Evolutionary conservation across 2,797 vertebrate genomes (phyloP).

Genomic region (Antrozous pallidus): DNA sequence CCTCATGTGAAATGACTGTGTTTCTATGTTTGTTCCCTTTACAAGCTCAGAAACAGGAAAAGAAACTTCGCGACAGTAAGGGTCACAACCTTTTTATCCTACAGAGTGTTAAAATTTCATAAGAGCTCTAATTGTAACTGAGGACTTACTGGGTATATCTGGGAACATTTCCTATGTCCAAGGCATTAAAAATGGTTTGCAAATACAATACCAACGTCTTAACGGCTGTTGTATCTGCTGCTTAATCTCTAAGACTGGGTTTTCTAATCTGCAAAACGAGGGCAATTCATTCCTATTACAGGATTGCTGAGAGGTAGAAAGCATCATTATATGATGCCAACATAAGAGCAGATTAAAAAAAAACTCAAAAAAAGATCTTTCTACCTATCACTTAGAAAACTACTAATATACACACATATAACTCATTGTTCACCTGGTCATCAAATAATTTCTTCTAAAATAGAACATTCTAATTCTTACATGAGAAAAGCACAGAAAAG

Average conservation of each 20-base stretch:
- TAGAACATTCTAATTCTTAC: background rate
- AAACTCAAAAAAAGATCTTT: background rate
- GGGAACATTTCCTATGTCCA: background rate
- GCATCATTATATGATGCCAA: background rate
- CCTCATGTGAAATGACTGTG: background rate
- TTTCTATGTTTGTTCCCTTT: background rate
- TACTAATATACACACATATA: background rate
- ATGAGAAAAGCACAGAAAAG: background rate
- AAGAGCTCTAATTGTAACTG: background rate
- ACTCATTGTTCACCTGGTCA: background rate
- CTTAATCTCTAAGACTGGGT: background rate
- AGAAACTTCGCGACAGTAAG: background rate
- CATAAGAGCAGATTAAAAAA: background rate
- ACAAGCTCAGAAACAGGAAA: conserved; percentile 11
- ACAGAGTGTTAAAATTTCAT: background rate
- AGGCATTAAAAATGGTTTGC: background rate
- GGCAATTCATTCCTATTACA: background rate
- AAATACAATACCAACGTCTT: background rate
- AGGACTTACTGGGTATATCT: background rate
- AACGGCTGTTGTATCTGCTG: background rate
- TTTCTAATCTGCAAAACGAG: background rate
- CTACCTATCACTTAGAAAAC: background rate
- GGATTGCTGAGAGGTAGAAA: background rate
- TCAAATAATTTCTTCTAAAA: background rate
- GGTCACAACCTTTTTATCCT: background rate